These are phyloP conservation scores for Muscicapa comitata DNA, from an alignment of 2,797 vertebrate genomes.

Conservation along the genomic window DNA sequence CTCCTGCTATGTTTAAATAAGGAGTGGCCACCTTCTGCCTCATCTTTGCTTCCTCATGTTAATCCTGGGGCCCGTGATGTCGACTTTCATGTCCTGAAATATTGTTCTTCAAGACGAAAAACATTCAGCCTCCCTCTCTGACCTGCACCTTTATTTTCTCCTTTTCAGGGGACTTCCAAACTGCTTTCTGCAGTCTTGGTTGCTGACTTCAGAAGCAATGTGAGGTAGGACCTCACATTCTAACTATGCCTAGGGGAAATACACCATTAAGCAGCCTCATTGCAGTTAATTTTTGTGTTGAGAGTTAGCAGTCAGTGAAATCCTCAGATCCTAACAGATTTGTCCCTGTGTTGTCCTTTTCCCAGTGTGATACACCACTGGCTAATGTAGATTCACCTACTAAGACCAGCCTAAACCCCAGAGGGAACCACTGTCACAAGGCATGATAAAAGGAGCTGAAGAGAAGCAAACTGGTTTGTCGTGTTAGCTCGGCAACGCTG, in stretches of 20 bases:
- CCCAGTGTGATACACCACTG: no score
- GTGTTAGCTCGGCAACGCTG: no score
- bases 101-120: neutral
- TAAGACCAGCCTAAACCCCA: neutral
- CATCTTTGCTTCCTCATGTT: neutral
- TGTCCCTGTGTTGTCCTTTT: neutral
- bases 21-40: neutral
- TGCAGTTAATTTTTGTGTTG: neutral
- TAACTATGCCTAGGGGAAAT: neutral
- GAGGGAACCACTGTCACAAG: neutral
- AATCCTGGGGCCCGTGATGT: accelerated
- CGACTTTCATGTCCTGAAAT: neutral
- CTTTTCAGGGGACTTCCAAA: neutral
- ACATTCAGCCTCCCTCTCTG: neutral
- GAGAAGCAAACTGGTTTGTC: neutral
- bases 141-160: neutral
- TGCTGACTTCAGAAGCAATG: neutral
- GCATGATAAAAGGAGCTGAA: neutral
- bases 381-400: neutral
- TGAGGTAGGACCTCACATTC: neutral
- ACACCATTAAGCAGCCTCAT: accelerated
- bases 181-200: neutral
- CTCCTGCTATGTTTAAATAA: neutral
- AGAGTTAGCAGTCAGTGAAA: neutral
- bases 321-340: accelerated